Evolutionary conservation across 2,888 invertebrate genomes (phyloP).

Genomic region (Metallyticus violacea): DNA sequence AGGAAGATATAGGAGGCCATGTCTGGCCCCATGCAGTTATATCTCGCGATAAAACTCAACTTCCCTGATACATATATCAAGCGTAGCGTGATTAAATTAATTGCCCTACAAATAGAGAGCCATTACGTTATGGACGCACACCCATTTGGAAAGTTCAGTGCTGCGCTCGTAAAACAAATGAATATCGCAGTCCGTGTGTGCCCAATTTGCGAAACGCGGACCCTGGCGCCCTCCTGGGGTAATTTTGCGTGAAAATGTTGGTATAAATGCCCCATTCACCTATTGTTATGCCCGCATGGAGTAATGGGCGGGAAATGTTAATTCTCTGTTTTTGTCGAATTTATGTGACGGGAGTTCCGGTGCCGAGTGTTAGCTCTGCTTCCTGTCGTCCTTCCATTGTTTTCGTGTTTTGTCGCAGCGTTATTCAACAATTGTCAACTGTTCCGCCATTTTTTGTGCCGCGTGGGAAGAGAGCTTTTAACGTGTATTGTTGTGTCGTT

Average conservation of each 20-base stretch:
- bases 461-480: neutral
- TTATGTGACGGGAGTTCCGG: neutral
- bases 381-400: neutral
- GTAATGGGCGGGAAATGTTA: neutral
- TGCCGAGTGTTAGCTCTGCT: neutral
- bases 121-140: constrained; percentile 21
- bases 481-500: neutral
- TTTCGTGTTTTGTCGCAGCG: neutral
- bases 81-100: constrained; percentile 25
- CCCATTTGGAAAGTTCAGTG: neutral
- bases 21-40: neutral
- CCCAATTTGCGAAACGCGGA: neutral
- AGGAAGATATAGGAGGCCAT: constrained; percentile 13
- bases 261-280: neutral
- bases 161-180: neutral
- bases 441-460: neutral
- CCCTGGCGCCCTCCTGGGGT: neutral
- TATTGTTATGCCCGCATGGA: neutral
- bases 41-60: neutral
- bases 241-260: constrained; percentile 15
- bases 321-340: neutral
- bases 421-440: neutral
- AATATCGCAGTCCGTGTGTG: neutral
- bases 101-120: constrained; percentile 24
- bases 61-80: constrained; percentile 16